Evolutionary conservation across 2,888 invertebrate species (phyloP).

Genomic region (Nemapogon koenigi): DNA sequence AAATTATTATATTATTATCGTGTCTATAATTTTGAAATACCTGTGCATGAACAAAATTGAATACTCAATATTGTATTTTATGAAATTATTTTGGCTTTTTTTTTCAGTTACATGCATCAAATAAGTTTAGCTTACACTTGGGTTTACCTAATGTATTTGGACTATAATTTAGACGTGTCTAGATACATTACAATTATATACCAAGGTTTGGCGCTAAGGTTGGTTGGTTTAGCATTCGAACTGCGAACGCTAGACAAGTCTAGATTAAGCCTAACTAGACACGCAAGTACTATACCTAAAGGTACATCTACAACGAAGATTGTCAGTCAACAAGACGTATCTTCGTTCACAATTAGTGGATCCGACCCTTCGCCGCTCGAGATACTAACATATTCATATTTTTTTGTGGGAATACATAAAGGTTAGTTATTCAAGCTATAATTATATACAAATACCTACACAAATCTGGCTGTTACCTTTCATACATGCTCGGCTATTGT

Average conservation of each 20-base stretch:
- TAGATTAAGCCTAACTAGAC: too few relatives aligned
- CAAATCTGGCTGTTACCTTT: too few relatives aligned
- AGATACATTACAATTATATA: conserved; percentile 79
- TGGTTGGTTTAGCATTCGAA: conserved; percentile 86
- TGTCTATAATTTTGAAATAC: too few relatives aligned
- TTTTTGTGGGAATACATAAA: conserved; percentile 84
- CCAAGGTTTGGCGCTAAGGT: conserved; percentile 81
- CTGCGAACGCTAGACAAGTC: too few relatives aligned
- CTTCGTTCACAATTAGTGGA: too few relatives aligned
- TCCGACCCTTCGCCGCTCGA: conserved; percentile 62
- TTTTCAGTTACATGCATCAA: conserved; percentile 73
- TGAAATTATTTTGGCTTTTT: conserved; percentile 15
- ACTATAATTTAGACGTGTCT: conserved; percentile 69
- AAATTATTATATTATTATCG: too few relatives aligned
- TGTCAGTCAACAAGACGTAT: too few relatives aligned
- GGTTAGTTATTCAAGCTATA: too few relatives aligned
- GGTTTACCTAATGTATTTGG: conserved; percentile 77
- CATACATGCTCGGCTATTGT: too few relatives aligned
- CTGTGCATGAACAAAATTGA: not conserved
- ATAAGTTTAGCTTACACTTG: conserved; percentile 78
- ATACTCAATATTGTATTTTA: not conserved
- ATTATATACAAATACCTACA: too few relatives aligned
- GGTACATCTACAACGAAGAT: too few relatives aligned
- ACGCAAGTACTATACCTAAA: too few relatives aligned
- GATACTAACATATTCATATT: conserved; percentile 79